Percentiles rank a stretch among this genome's conserved stretches.
These are phyloP conservation scores for Prochilodus magdalenae DNA, from an alignment of 2,113 vertebrate genomes.

Conservation along the genomic window DNA sequence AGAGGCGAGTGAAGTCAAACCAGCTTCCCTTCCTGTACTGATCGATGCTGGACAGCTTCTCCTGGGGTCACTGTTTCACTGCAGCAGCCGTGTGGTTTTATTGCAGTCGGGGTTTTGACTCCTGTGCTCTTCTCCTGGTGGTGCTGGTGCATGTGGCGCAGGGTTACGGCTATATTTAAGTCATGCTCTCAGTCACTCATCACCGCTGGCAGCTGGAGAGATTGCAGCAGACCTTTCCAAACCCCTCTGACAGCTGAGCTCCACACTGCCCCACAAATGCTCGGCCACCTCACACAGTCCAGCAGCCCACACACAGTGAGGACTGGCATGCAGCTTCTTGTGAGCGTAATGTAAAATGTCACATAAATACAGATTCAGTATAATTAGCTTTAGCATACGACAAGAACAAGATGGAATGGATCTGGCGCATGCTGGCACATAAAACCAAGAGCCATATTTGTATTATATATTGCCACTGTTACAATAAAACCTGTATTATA, in stretches of 20 bases:
- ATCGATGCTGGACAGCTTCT: no score
- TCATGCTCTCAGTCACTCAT: conserved; percentile 87
- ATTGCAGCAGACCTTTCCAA: conserved; percentile 80
- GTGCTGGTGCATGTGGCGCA: conserved; percentile 68
- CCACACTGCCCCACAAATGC: conserved; percentile 61
- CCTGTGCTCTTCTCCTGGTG: conserved; percentile 18
- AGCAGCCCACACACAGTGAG: conserved; percentile 1
- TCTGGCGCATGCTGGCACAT: neutral
- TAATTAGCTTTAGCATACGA: no score
- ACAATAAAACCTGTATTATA: no score
- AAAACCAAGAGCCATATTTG: neutral
- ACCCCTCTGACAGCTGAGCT: conserved; percentile 86
- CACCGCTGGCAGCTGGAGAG: conserved; percentile 90
- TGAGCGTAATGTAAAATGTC: neutral
- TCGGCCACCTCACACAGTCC: conserved; percentile 37
- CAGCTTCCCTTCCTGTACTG: no score
- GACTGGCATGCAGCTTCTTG: neutral
- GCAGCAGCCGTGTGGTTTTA: no score
- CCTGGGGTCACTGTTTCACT: neutral
- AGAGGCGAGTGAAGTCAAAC: no score
- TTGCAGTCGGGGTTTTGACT: neutral
- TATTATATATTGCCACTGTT: no score
- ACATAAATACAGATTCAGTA: no score
- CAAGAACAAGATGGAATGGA: neutral
- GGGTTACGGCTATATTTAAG: conserved; percentile 86